Percentiles rank a stretch among this genome's conserved stretches.
Evolutionary conservation across 64 coral and sea anemone species (phyloP).

Genomic region (Exaiptasia diaphana): DNA sequence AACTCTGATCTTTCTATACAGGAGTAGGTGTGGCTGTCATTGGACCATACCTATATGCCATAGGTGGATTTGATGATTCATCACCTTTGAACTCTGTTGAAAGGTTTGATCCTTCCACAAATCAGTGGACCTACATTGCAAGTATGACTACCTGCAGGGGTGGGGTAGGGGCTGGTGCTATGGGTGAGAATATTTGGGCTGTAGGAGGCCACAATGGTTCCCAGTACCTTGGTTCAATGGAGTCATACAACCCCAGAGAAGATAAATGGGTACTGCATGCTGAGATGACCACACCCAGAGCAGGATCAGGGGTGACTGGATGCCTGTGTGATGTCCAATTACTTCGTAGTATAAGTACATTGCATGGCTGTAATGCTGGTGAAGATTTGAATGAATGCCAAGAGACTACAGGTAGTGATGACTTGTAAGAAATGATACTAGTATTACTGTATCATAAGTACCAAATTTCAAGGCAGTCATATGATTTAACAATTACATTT

Average conservation of each 20-base stretch:
- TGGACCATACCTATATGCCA: slow-evolving; percentile 76
- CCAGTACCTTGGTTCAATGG: slow-evolving; percentile 78
- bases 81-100: slow-evolving; percentile 88
- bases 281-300: slow-evolving; percentile 73
- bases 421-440: too few species aligned
- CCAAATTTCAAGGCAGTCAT: too few species aligned
- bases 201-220: slow-evolving; percentile 94
- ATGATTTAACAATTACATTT: too few species aligned
- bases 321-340: slow-evolving; percentile 73
- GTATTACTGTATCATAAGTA: too few species aligned
- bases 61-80: slow-evolving; percentile 99
- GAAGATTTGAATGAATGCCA: slow-evolving; percentile 4
- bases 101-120: slow-evolving; percentile 65
- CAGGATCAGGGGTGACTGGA: slow-evolving; percentile 85
- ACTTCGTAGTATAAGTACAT: not conserved
- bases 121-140: slow-evolving; percentile 73
- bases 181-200: slow-evolving; percentile 88
- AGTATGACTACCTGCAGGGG: slow-evolving; percentile 84
- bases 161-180: slow-evolving; percentile 80
- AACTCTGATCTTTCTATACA: too few species aligned
- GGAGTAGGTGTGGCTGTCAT: slow-evolving; percentile 92
- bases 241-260: slow-evolving; percentile 66
- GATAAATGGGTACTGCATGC: slow-evolving; percentile 75
- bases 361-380: too few species aligned
- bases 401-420: too few species aligned